Evolutionary conservation across 2,888 invertebrate genomes (phyloP), one percentile per base, ranked within the genome.

Genomic region (Folsomia manolachei): DNA sequence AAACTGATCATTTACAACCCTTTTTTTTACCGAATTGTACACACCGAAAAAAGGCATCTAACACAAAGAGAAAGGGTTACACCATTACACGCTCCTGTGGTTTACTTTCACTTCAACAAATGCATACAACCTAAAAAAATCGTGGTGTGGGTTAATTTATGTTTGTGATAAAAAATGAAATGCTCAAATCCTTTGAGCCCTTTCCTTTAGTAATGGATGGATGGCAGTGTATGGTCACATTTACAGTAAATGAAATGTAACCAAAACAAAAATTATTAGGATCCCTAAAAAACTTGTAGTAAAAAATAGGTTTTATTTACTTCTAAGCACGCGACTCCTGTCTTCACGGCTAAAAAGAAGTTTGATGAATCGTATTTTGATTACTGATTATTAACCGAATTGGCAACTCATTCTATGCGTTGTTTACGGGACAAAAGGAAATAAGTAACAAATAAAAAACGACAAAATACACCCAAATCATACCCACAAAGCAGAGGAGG

Each of bases 361-460:
- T 52, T 71, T 76, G 77, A 77, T 77, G 75, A 77, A 77, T 77
- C 75, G 77, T 77, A 77, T 75, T 77, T 77, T 77, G 77, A 77
- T 77, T 73, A 75, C 66, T 75, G 70, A 71, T 77, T 75, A 77
- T 77, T 74, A 73, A 77, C 73, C 67, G 62, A 71, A 71, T 71
- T 60, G 67, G 53, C 64, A 71, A 66, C 24, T 23, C 27, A 71
- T 71, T 56, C n/a, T 56, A 4, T 9, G 14, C 39, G 14, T 9
- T 39, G 39, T 19, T 4, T 14, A 7, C 19, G 7, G 21, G 4
- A 56, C 7, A 56, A 56, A 56, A 56, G 56, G 11, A 19, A 18
- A 56, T 56, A 19, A n/a, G 21, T n/a, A 21, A 56, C 56, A 56
- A 56, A 56, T 21, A 39, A n/a, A n/a, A n/a, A n/a, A n/a, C n/a